Percentiles rank a stretch among this genome's conserved stretches.
phyloP scores from a whole-genome alignment of 2,113 vertebrate genomes.

The Ranitomeya imitator region DNA sequence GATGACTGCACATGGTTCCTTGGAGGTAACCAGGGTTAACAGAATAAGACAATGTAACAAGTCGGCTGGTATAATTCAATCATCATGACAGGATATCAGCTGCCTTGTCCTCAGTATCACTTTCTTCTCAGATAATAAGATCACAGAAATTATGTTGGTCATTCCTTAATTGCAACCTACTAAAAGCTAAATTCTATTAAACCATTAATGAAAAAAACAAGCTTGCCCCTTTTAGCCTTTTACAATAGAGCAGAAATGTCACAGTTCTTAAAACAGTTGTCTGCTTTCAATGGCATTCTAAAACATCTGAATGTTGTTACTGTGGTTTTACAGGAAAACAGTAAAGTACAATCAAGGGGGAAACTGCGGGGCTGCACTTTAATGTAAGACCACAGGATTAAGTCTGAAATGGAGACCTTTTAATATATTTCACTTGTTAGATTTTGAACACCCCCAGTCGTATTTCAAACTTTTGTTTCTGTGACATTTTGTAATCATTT shows the following conservation, averaged over 20 bases:
- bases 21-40: too few species aligned
- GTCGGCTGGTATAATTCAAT: too few species aligned
- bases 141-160: neutral
- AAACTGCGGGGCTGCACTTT: neutral
- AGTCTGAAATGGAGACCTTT: constrained; percentile 40
- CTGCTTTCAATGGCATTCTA: neutral
- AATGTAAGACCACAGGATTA: constrained; percentile 34
- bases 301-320: neutral
- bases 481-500: constrained; percentile 57
- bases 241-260: neutral
- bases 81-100: too few species aligned
- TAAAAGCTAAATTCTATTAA: neutral
- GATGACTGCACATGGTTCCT: too few species aligned
- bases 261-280: neutral
- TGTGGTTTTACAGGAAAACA: neutral
- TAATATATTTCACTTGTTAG: constrained; percentile 47
- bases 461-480: constrained; percentile 56
- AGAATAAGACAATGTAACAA: too few species aligned
- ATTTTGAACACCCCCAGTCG: constrained; percentile 29
- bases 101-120: too few species aligned
- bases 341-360: neutral
- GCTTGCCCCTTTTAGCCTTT: neutral
- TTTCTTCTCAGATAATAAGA: too few species aligned
- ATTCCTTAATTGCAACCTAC: neutral
- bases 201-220: neutral